Evolutionary conservation across 2,888 invertebrate genomes (phyloP).

Genomic region (Eulithis testata): DNA sequence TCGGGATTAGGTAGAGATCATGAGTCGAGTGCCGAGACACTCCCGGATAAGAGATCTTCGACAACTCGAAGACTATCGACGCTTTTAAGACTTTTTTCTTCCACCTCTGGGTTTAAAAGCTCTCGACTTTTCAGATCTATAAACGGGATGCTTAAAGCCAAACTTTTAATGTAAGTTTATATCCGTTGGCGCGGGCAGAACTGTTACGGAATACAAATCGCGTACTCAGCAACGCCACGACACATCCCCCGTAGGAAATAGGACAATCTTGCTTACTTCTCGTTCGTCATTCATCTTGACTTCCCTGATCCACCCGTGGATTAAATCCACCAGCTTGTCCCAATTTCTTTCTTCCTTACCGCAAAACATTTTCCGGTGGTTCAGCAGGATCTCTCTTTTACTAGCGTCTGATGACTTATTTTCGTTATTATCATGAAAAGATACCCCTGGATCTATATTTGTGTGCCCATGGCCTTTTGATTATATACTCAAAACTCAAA

Average conservation of each 20-base stretch:
- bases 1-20: conserved; percentile 45
- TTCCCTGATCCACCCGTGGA: conserved; percentile 26
- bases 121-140: conserved; percentile 48
- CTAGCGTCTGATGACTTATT: too few relatives aligned
- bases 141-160: conserved; percentile 32
- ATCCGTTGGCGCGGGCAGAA: conserved; percentile 8
- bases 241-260: conserved; percentile 27
- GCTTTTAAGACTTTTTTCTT: conserved; percentile 48
- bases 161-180: conserved; percentile 26
- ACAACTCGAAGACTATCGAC: conserved; percentile 52
- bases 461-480: background rate
- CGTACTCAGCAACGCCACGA: conserved; percentile 22
- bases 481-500: background rate
- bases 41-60: conserved; percentile 40
- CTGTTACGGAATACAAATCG: conserved; percentile 36
- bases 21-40: conserved; percentile 34
- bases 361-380: background rate
- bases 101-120: conserved; percentile 48
- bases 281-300: conserved; percentile 25
- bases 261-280: conserved; percentile 28
- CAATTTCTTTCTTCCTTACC: conserved; percentile 19
- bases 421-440: too few relatives aligned
- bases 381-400: too few relatives aligned
- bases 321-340: conserved; percentile 14
- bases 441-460: background rate